phyloP scores from a whole-genome alignment of 2,888 invertebrate species.

The Megaustenia siamemsis region DNA sequence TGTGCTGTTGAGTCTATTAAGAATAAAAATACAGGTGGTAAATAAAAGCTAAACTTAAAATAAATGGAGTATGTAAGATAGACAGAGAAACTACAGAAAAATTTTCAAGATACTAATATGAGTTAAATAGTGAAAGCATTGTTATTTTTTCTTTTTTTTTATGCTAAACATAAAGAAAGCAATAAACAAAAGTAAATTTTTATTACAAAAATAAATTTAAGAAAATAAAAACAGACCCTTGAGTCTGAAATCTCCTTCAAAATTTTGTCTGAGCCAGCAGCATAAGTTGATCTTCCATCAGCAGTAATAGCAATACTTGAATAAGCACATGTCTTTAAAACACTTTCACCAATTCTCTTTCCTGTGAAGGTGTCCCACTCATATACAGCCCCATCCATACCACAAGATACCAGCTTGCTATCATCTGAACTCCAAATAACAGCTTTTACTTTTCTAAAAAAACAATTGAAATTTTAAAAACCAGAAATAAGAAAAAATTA shows the following conservation, averaged over 20 bases:
- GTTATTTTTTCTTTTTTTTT: too few species aligned
- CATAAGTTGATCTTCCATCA: conserved; percentile 85
- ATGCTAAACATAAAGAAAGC: too few species aligned
- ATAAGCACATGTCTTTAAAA: conserved; percentile 89
- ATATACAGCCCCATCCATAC: conserved; percentile 93
- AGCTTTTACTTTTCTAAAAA: conserved; percentile 80
- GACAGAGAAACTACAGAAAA: too few species aligned
- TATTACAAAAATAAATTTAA: neutral
- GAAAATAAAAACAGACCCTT: conserved; percentile 70
- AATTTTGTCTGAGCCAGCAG: conserved; percentile 86
- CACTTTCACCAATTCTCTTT: conserved; percentile 88
- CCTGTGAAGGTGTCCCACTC: conserved; percentile 89
- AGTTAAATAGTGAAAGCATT: too few species aligned
- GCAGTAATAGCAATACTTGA: conserved; percentile 84
- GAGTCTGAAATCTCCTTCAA: conserved; percentile 83
- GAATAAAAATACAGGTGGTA: too few species aligned
- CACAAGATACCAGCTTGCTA: conserved; percentile 90
- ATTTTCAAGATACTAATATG: too few species aligned
- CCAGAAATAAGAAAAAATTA: neutral
- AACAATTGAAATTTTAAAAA: neutral
- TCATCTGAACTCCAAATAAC: conserved; percentile 89
- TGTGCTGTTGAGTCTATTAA: too few species aligned
- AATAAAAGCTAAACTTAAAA: too few species aligned
- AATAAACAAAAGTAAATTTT: neutral
- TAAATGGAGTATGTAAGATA: too few species aligned